These are phyloP conservation scores for Glaucidium brasilianum DNA, from an alignment of 2,113 vertebrate genomes.

Conservation along the genomic window DNA sequence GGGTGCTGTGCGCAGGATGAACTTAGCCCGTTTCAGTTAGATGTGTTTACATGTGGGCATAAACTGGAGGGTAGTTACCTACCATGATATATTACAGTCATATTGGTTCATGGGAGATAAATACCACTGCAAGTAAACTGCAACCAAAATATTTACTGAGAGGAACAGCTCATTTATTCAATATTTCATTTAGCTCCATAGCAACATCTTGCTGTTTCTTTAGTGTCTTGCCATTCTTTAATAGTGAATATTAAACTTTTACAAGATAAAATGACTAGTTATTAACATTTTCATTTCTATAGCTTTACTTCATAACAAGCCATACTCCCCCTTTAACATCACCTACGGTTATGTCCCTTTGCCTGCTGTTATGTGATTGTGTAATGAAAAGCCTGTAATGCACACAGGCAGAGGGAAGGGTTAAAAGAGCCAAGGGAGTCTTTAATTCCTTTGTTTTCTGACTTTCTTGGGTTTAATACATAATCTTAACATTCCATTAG, in stretches of 20 bases:
- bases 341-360: constrained; percentile 8
- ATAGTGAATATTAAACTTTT: constrained; percentile 67
- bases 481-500: constrained; percentile 68
- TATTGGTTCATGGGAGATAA: neutral
- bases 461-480: constrained; percentile 69
- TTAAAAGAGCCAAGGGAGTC: constrained; percentile 63
- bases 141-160: constrained; percentile 1
- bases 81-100: neutral
- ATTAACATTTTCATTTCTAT: constrained; percentile 63
- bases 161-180: constrained; percentile 26
- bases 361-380: neutral
- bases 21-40: neutral
- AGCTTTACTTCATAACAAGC: constrained; percentile 40
- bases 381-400: constrained; percentile 31
- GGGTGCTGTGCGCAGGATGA: neutral
- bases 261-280: constrained; percentile 47
- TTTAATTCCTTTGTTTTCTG: constrained; percentile 68
- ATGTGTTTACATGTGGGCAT: neutral
- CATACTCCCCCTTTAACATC: neutral
- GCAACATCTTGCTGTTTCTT: constrained; percentile 3
- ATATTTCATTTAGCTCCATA: constrained; percentile 51
- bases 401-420: constrained; percentile 24
- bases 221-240: constrained; percentile 36
- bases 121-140: neutral
- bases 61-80: neutral